A percentile compares a stretch with the other conserved stretches of the same genome.
Evolutionary conservation across 2,888 invertebrate species (phyloP).

Genomic region (Keiferia lycopersicella): DNA sequence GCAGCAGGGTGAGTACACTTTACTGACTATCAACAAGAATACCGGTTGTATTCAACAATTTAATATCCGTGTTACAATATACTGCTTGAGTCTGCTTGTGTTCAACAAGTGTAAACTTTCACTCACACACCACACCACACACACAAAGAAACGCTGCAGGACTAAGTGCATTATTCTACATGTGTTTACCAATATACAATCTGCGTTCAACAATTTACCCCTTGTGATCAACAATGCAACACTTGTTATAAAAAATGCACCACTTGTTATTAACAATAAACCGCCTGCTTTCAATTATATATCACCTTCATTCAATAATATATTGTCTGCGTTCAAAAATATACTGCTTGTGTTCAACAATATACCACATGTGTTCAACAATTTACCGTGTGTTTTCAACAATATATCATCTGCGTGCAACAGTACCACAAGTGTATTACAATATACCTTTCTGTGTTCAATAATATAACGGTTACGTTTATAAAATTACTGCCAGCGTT

Average conservation of each 20-base stretch:
- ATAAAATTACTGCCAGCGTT: no score
- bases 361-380: not conserved
- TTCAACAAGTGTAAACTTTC: no score
- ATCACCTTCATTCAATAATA: not conserved
- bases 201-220: not conserved
- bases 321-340: not conserved
- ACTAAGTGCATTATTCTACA: no score
- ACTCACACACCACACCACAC: not conserved
- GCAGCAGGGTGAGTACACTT: slow-evolving; percentile 36
- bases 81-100: no score
- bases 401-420: not conserved
- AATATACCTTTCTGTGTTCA: no score
- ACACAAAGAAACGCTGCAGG: no score
- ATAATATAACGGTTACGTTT: no score
- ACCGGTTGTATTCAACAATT: not conserved
- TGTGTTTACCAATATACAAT: not conserved
- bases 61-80: no score
- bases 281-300: not conserved
- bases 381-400: not conserved
- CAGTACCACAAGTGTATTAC: no score
- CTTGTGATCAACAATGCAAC: not conserved
- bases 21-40: no score
- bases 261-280: not conserved
- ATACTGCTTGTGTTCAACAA: not conserved
- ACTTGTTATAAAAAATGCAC: no score